Base-by-base conservation (phyloP, 2,888 invertebrate species). In the Leptopterna dolabrata region DNA sequence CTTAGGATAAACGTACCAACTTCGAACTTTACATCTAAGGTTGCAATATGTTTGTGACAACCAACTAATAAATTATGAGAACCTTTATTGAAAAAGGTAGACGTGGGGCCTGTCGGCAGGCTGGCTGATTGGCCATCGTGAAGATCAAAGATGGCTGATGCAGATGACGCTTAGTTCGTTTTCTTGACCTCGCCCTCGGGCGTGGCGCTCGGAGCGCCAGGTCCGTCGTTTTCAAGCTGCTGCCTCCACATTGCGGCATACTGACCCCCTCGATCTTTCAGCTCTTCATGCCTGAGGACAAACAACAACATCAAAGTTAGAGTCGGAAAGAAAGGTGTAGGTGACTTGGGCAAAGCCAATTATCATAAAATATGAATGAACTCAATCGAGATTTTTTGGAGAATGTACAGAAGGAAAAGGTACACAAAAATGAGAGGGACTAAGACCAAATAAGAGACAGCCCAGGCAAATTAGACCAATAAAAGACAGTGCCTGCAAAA, bases 231-330 rank as follows among this genome's bases (percentile, higher is more conserved):
- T 90, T 95, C 94, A 11, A 96, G 92, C 91, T 98, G 98, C 90
- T 97, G 96, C 90, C 95, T 94, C 99, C 99, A 99, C 98, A 99
- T 99, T 36, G 95, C 94, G 0, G 96, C 94, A 92, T 99, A 99
- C 81, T 96, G 92, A 3, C 97, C 97, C 89, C 94, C 94, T 90
- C 93, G 93, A 0, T 93, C 93, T 76, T 96, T 92, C 4, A 97
- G 92, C 78, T 95, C 93, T 88, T 95, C 95, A 92, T 97, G 97
- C 82, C 96, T 96, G 92, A 89, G 89, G 89, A 89, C 29, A 29
- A 76, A 16, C 14, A 73, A 19, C 55, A 55, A 55, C n/a, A 55
- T 11, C 7, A 36, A 78, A 88, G 71, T 87, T 41, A 86, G 76
- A 76, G 13, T 73, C 24, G 30, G 24, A 16, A 45, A 24, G 70